Percentiles rank a stretch among this genome's conserved stretches.
phyloP scores from a whole-genome alignment of 2,888 invertebrate genomes.

The Metalampra italica region DNA sequence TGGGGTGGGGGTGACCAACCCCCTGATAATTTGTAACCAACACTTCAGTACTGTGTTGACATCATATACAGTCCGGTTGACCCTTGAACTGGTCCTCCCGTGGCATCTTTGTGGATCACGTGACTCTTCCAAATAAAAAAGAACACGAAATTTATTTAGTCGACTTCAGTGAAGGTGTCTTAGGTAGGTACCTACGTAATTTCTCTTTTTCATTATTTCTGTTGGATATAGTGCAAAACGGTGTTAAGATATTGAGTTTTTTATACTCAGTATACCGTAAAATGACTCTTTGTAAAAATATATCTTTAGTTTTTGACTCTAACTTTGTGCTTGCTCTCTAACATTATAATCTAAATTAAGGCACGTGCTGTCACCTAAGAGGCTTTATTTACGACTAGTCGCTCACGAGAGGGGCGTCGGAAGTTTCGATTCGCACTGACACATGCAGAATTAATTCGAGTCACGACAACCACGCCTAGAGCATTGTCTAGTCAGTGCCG shows the following conservation, averaged over 20 bases:
- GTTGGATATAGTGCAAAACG: too few species aligned
- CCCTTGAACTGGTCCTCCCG: conserved; percentile 44
- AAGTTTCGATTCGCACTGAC: conserved; percentile 22
- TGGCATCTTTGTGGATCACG: conserved; percentile 36
- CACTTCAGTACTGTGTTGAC: conserved; percentile 60
- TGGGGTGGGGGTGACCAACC: conserved; percentile 56
- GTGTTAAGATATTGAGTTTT: too few species aligned
- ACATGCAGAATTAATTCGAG: conserved; percentile 25
- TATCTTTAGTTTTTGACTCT: too few species aligned
- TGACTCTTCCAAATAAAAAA: background rate
- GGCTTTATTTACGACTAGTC: conserved; percentile 1
- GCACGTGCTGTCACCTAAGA: background rate
- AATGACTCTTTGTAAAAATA: too few species aligned
- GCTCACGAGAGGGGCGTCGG: conserved; percentile 18
- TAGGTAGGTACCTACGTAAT: background rate
- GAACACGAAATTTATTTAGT: background rate
- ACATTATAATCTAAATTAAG: background rate
- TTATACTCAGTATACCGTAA: too few species aligned
- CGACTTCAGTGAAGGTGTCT: background rate
- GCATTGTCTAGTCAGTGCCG: conserved; percentile 19
- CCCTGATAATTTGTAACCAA: conserved; percentile 61
- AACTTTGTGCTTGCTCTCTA: too few species aligned
- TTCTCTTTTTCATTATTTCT: too few species aligned
- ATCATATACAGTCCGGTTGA: conserved; percentile 59
- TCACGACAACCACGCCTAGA: conserved; percentile 25